Evolutionary conservation across 2,113 vertebrate genomes (phyloP).

Genomic region (Probosciger aterrimus): DNA sequence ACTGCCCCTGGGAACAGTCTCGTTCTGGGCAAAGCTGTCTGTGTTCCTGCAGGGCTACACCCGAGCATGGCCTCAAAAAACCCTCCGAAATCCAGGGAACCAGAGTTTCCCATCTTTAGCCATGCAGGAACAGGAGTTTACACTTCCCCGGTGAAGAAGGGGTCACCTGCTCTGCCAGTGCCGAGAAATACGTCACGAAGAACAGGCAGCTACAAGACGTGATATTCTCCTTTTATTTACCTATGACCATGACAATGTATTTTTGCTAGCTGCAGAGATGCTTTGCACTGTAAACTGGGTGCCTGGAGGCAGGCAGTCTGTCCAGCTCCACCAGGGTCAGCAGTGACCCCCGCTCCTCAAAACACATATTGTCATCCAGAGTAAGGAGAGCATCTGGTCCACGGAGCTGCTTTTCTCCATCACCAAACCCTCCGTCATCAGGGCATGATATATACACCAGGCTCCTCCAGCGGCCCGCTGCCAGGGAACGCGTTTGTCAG

Average conservation of each 20-base stretch:
- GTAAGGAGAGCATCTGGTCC: conserved; percentile 74
- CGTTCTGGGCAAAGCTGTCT: background rate
- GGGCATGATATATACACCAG: conserved; percentile 81
- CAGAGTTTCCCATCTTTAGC: background rate
- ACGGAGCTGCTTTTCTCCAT: conserved; percentile 71
- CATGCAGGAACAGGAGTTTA: background rate
- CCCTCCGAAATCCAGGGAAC: background rate
- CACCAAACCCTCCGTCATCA: conserved; percentile 64
- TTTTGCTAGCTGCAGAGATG: conserved; percentile 82
- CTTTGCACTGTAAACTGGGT: conserved; percentile 83
- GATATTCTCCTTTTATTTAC: conserved; percentile 87
- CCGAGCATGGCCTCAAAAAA: background rate
- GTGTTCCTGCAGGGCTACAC: background rate
- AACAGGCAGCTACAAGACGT: conserved; percentile 53
- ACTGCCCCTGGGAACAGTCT: background rate
- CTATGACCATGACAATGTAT: conserved; percentile 82
- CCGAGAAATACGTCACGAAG: background rate
- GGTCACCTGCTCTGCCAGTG: fast-evolving
- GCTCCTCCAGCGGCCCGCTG: conserved; percentile 81
- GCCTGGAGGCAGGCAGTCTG: conserved; percentile 78
- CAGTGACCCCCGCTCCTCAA: conserved; percentile 1
- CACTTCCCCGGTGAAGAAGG: fast-evolving
- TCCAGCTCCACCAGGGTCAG: conserved; percentile 69
- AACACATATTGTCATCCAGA: conserved; percentile 74
- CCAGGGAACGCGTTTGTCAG: conserved; percentile 58